Conservation (phyloP, 2,888 invertebrate genomes). For the Sinelater perroti region DNA sequence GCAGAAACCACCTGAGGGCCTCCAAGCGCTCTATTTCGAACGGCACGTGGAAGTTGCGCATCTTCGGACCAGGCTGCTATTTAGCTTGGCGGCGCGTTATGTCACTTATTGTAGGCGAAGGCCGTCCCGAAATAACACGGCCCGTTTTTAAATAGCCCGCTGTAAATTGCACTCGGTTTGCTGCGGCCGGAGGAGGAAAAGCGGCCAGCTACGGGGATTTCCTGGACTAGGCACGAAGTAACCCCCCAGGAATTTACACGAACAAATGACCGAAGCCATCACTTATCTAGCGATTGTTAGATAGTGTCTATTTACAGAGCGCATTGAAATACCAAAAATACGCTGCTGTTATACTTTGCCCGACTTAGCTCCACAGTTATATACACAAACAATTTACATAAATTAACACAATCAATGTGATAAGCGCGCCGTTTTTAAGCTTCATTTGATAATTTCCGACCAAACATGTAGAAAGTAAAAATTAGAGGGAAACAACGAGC, state of each 20-base stretch:
- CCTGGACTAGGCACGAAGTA: slow-evolving; percentile 2
- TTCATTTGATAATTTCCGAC: too few species aligned
- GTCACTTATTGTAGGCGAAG: slow-evolving; percentile 38
- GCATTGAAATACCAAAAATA: too few species aligned
- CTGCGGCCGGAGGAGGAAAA: background rate
- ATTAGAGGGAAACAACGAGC: too few species aligned
- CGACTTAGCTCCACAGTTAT: too few species aligned
- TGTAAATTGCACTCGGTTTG: slow-evolving; percentile 14
- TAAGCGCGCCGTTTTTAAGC: too few species aligned
- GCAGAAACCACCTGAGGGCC: too few species aligned
- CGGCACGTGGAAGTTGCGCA: slow-evolving; percentile 18
- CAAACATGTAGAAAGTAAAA: too few species aligned
- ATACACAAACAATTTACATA: too few species aligned
- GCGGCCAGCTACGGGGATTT: background rate
- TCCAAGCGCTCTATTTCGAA: slow-evolving; percentile 19
- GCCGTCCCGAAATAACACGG: slow-evolving; percentile 31
- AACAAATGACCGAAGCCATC: background rate
- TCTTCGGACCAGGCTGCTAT: slow-evolving; percentile 28
- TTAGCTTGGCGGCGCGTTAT: slow-evolving; percentile 32
- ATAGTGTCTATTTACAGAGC: too few species aligned
- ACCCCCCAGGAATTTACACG: slow-evolving; percentile 3
- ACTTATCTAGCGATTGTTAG: background rate
- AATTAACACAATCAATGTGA: too few species aligned
- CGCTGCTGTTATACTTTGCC: too few species aligned
- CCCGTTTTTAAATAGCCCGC: slow-evolving; percentile 27